Evolutionary conservation across 2,113 vertebrate species (phyloP).

Genomic region (Ptilonorhynchus violaceus): DNA sequence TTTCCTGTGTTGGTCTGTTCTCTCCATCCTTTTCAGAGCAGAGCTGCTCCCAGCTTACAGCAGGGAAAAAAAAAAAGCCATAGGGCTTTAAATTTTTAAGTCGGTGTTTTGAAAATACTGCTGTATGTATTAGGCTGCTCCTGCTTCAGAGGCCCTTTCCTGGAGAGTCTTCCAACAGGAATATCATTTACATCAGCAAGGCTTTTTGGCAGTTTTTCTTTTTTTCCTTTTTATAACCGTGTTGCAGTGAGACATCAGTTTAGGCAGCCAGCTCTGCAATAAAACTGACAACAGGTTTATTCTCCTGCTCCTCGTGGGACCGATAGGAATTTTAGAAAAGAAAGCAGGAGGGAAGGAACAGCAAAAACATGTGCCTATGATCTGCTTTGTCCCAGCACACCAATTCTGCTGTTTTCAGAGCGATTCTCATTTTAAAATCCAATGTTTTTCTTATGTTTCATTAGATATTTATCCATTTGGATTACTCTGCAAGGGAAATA

Average conservation of each 20-base stretch:
- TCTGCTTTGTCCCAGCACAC: constrained; percentile 5
- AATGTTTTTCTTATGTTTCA: not conserved
- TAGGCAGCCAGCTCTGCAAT: constrained; percentile 60
- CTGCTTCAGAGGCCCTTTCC: constrained; percentile 49
- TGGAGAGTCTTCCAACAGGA: constrained; percentile 58
- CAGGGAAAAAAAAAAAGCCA: not conserved
- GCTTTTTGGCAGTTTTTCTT: constrained; percentile 58
- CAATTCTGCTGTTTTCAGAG: not conserved
- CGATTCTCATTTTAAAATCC: not conserved
- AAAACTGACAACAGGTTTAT: constrained; percentile 66
- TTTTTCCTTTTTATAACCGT: constrained; percentile 53
- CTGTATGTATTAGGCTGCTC: constrained; percentile 53
- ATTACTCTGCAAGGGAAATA: not conserved
- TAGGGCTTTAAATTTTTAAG: constrained; percentile 59
- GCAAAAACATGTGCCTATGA: not conserved
- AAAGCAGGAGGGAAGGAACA: constrained; percentile 49
- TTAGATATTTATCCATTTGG: not conserved
- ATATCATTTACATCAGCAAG: constrained; percentile 64
- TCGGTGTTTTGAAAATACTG: constrained; percentile 53
- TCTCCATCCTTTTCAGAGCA: not conserved
- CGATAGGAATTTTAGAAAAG: constrained; percentile 59
- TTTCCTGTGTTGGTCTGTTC: not conserved
- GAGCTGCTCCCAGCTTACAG: not conserved
- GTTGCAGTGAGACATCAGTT: constrained; percentile 63
- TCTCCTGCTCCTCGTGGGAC: constrained; percentile 53